Evolutionary conservation across 2,113 vertebrate species (phyloP), one percentile per base, ranked within the genome.

Genomic region (Lophius piscatorius): DNA sequence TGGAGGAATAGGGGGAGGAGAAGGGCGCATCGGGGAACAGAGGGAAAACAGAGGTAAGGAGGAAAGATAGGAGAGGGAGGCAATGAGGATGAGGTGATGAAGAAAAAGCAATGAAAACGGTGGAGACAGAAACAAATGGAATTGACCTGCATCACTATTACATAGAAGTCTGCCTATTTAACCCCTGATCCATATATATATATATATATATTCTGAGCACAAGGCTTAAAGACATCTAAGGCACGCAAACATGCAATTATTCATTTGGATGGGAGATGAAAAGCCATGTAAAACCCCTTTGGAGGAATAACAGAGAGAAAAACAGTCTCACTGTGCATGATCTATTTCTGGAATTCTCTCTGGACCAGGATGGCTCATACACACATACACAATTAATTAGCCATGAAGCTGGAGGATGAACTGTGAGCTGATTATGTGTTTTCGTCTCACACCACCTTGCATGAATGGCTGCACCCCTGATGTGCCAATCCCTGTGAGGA

Each of bases 341-440:
- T 80, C 83, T 87, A 89, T 89, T 89, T 87, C 81, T 82, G 82
- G 85, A 89, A 73, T 56, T 75, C 87, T 86, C 87, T 47, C 31
- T 28, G 78, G 85, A 86, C 64, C 50, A 65, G 45, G 74, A 74
- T 45, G 31, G 13, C 70, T 40, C 34, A 40, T 42, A 54, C 39
- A 67, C 38, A 50, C 17, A 20, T 31, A 55, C 66, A 60, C 45
- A 63, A 50, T 69, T 75, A 83, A 81, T 84, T 82, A 81, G 79
- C 69, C 55, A 23, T 17, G 3, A 72, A 69, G 74, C 74, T 65
- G 36, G 57, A 80, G 76, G 70, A 82, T 54, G 70, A 49, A 29
- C 34, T 23, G 51, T 29, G 41, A 21, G 1, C 49, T 45, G 45
- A 74, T 70, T 71, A 38, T 40, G 36, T 36, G 56, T 36, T 49